Percentiles rank a stretch among this genome's conserved stretches.
These are phyloP conservation scores for Philaethria dido DNA, from an alignment of 2,888 invertebrate genomes.

Conservation along the genomic window DNA sequence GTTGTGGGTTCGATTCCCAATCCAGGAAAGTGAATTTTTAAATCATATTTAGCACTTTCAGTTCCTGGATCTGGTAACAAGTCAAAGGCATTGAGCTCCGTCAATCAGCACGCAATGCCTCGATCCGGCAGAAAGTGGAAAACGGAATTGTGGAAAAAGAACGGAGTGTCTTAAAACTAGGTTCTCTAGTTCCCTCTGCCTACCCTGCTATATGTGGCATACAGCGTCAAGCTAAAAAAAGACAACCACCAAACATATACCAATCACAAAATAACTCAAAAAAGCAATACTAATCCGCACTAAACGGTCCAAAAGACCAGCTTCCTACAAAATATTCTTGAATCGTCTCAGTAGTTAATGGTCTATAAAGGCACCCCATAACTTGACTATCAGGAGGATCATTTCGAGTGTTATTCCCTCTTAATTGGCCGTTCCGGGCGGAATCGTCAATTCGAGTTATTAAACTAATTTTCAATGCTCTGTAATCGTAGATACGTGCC, in stretches of 20 bases:
- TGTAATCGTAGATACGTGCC: slow-evolving; percentile 76
- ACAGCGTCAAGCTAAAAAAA: too few relatives aligned
- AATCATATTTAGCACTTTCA: too few relatives aligned
- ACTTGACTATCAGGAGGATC: slow-evolving; percentile 78
- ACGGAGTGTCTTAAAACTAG: too few relatives aligned
- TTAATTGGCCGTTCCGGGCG: slow-evolving; percentile 81
- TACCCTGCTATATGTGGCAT: too few relatives aligned
- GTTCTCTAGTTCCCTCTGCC: too few relatives aligned
- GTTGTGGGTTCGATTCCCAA: too few relatives aligned
- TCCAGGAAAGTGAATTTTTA: too few relatives aligned
- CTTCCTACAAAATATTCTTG: slow-evolving; percentile 42
- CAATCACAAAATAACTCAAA: slow-evolving; percentile 23
- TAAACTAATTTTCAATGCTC: slow-evolving; percentile 83
- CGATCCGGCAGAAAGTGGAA: too few relatives aligned
- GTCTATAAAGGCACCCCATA: slow-evolving; percentile 81
- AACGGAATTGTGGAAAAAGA: too few relatives aligned
- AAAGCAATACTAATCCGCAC: slow-evolving; percentile 23
- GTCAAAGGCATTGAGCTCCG: too few relatives aligned
- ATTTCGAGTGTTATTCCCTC: slow-evolving; percentile 79
- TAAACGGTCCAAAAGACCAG: slow-evolving; percentile 36
- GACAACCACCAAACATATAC: background rate
- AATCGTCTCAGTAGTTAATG: slow-evolving; percentile 61
- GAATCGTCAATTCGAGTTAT: slow-evolving; percentile 83
- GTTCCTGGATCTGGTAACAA: too few relatives aligned
- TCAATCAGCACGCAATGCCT: too few relatives aligned